Evolutionary conservation across 2,113 vertebrate species (phyloP).

Genomic region (Kobus ellipsiprymnus): DNA sequence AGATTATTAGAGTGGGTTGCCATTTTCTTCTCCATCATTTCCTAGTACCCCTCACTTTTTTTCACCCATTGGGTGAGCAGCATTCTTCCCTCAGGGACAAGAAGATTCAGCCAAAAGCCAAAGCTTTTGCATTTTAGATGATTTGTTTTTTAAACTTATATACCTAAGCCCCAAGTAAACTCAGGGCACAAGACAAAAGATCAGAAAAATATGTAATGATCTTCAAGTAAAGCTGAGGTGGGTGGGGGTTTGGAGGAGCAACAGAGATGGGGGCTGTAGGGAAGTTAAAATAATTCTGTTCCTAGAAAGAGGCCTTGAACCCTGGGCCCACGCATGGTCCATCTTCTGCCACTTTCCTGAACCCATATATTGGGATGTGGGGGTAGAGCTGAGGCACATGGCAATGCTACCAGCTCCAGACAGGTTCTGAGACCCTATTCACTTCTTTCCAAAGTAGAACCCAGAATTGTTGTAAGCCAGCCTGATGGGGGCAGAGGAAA

Average conservation of each 20-base stretch:
- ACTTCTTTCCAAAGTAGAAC: not conserved
- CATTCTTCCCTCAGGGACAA: not conserved
- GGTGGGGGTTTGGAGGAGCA: not conserved
- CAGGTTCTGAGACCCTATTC: not conserved
- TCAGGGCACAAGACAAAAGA: not conserved
- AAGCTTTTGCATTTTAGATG: conserved; percentile 14
- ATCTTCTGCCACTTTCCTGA: not conserved
- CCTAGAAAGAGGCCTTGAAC: not conserved
- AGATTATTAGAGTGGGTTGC: not conserved
- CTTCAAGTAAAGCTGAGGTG: not conserved
- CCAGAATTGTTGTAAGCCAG: not conserved
- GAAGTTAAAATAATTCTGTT: not conserved
- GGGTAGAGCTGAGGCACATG: not conserved
- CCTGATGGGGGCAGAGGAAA: not conserved
- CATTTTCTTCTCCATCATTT: not conserved
- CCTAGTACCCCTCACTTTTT: not conserved
- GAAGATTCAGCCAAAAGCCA: not conserved
- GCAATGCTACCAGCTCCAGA: not conserved
- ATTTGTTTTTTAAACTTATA: not conserved
- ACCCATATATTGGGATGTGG: too few relatives aligned
- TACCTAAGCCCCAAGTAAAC: not conserved
- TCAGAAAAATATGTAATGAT: not conserved
- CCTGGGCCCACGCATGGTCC: not conserved
- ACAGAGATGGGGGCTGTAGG: not conserved
- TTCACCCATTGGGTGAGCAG: not conserved